These are phyloP conservation scores for Scaptomyza reducta DNA, from an alignment of 2,888 invertebrate species.

Conservation along the genomic window DNA sequence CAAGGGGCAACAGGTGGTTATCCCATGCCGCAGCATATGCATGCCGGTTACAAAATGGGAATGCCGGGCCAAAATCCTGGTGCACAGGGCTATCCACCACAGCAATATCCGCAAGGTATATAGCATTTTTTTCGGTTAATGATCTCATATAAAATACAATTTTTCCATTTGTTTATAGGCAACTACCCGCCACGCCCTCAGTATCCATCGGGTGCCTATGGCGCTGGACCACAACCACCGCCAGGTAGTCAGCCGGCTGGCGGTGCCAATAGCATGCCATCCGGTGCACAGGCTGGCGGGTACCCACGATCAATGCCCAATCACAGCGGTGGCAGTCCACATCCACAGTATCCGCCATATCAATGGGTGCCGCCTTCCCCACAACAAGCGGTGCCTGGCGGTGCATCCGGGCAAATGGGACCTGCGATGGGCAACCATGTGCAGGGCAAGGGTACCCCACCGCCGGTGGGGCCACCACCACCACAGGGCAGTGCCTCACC, in stretches of 20 bases:
- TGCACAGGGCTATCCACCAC: conserved; percentile 86
- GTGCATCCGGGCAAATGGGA: conserved; percentile 62
- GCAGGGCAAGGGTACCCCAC: conserved; percentile 83
- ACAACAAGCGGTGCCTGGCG: conserved; percentile 76
- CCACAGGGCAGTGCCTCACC: conserved; percentile 84
- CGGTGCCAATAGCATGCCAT: conserved; percentile 82
- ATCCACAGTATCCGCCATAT: conserved; percentile 84
- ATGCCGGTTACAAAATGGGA: conserved; percentile 87
- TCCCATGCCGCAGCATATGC: conserved; percentile 83
- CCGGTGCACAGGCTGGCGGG: conserved; percentile 81
- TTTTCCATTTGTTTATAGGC: conserved; percentile 44
- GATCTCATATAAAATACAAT: neutral
- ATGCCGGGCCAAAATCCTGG: conserved; percentile 85
- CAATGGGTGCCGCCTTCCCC: conserved; percentile 84
- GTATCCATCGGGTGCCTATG: conserved; percentile 86
- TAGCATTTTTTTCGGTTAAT: neutral
- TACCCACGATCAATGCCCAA: conserved; percentile 86
- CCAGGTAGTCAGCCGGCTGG: conserved; percentile 84
- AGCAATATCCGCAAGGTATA: conserved; percentile 86
- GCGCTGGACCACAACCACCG: conserved; percentile 85
- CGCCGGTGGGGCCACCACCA: conserved; percentile 82
- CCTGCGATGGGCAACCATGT: conserved; percentile 83
- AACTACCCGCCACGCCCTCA: conserved; percentile 85
- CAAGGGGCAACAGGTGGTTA: conserved; percentile 77
- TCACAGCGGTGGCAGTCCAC: conserved; percentile 85